Evolutionary conservation across 2,888 invertebrate species (phyloP), one percentile per base, ranked within the genome.

Genomic region (Bugulina stolonifera): DNA sequence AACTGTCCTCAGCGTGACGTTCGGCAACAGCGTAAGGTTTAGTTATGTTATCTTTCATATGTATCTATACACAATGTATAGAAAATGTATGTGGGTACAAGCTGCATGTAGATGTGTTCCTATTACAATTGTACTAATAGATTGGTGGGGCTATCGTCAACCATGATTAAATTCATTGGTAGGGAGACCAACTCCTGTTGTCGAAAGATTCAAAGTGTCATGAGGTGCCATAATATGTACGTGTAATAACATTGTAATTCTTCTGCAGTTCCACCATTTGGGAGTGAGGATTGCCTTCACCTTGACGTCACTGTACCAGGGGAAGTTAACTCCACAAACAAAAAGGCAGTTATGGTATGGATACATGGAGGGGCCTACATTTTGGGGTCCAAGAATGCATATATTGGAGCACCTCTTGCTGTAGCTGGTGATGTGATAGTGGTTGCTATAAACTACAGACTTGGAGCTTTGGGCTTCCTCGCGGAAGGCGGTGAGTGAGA

Each of bases 341-440:
- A n/a, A n/a, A 72, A 73, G 35, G 73, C 76, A 23, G 76, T 76
- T 1, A 73, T 75, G 72, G 69, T 76, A 22, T 76, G 72, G 69
- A 72, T 76, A 18, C 73, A 76, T 71, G 76, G 76, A 22, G 76
- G 76, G 0, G 73, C 69, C 0, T 75, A 73, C 54, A 55, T 35
- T 5, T 5, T 35, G 1, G 76, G 76, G 0, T 25, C 69, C 2
- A 52, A 72, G 22, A 69, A 64, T n/a, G 55, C n/a, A 23, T 74
- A 73, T 54, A 69, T 57, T 34, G 74, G 72, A 0, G 27, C 69
- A 23, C 1, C 27, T 14, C 25, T 76, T 23, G 58, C 71, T n/a
- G 25, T 23, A 25, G 5, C 22, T 55, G 55, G 55, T 5, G 55
- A 55, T n/a, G 55, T 55, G n/a, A 55, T 55, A 14, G 55, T 55